These are phyloP conservation scores for Trissolcus japonicus DNA, from an alignment of 2,888 invertebrate genomes.

Conservation along the genomic window DNA sequence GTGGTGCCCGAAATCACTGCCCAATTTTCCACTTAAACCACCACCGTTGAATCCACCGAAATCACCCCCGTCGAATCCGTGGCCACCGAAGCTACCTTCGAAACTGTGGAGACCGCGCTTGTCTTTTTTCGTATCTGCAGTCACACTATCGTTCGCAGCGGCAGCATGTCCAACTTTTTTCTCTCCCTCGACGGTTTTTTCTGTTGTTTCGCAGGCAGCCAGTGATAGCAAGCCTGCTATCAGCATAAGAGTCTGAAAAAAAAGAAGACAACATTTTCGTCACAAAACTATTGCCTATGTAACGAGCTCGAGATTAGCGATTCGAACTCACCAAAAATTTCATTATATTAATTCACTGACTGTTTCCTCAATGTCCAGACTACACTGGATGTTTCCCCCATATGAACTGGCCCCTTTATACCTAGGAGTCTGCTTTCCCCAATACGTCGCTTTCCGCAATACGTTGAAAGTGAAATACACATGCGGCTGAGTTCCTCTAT, in stretches of 20 bases:
- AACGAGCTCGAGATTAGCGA: not conserved
- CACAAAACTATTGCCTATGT: not conserved
- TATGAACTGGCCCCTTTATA: slow-evolving; percentile 71
- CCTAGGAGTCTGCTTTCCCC: slow-evolving; percentile 73
- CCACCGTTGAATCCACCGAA: slow-evolving; percentile 46
- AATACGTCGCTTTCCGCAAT: slow-evolving; percentile 62
- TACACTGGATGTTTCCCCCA: slow-evolving; percentile 75
- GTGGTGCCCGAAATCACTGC: slow-evolving; percentile 10
- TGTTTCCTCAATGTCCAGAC: slow-evolving; percentile 70
- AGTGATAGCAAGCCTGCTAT: slow-evolving; percentile 67
- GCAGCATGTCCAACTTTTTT: slow-evolving; percentile 13
- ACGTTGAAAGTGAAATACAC: slow-evolving; percentile 74
- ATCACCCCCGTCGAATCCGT: slow-evolving; percentile 43
- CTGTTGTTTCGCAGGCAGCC: slow-evolving; percentile 61
- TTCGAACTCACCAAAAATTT: slow-evolving; percentile 70
- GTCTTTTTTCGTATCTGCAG: slow-evolving; percentile 83
- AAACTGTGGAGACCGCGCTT: slow-evolving; percentile 83
- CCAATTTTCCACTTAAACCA: slow-evolving; percentile 50
- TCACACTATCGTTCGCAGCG: slow-evolving; percentile 70
- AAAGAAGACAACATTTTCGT: not conserved
- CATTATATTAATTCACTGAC: slow-evolving; percentile 67
- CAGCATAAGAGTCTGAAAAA: slow-evolving; percentile 62
- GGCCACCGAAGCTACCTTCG: slow-evolving; percentile 67
- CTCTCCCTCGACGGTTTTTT: slow-evolving; percentile 20
- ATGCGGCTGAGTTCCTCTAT: slow-evolving; percentile 52